A percentile compares a stretch with the other conserved stretches of the same genome.
Evolutionary conservation across 2,888 invertebrate genomes (phyloP).

Genomic region (Plagiodera versicolora): DNA sequence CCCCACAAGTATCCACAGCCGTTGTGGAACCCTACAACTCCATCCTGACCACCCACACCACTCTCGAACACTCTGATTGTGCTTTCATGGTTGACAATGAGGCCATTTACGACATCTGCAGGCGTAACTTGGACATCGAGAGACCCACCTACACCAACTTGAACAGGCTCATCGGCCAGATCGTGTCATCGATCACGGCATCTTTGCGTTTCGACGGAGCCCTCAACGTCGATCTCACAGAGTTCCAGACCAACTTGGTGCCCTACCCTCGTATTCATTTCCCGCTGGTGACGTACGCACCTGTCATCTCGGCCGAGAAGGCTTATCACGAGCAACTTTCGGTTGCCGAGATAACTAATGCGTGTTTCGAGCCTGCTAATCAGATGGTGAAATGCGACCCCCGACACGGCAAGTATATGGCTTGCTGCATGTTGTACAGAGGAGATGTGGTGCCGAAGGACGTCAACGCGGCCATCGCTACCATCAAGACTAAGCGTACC

Average conservation of each 20-base stretch:
- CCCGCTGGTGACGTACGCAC: slow-evolving; percentile 90
- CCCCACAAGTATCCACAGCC: slow-evolving; percentile 86
- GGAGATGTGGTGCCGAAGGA: slow-evolving; percentile 84
- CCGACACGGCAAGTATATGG: slow-evolving; percentile 92
- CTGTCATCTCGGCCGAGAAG: slow-evolving; percentile 91
- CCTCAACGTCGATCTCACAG: slow-evolving; percentile 89
- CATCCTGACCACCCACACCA: slow-evolving; percentile 94
- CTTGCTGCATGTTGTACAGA: slow-evolving; percentile 88
- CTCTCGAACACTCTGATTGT: slow-evolving; percentile 92
- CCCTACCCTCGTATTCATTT: slow-evolving; percentile 96
- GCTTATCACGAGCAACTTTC: slow-evolving; percentile 92
- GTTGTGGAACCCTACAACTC: slow-evolving; percentile 99
- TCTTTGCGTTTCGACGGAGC: slow-evolving; percentile 92
- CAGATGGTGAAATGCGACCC: slow-evolving; percentile 96
- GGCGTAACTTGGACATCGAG: slow-evolving; percentile 92
- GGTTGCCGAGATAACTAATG: slow-evolving; percentile 91
- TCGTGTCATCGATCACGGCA: slow-evolving; percentile 91
- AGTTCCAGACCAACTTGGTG: slow-evolving; percentile 94
- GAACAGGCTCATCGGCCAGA: slow-evolving; percentile 93
- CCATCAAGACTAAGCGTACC: slow-evolving; percentile 92
- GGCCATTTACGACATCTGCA: slow-evolving; percentile 90
- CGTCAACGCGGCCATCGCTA: slow-evolving; percentile 92
- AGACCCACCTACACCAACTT: slow-evolving; percentile 96
- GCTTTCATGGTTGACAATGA: slow-evolving; percentile 95
- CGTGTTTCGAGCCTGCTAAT: slow-evolving; percentile 94